Evolutionary conservation across 2,113 vertebrate genomes (phyloP), one percentile per base, ranked within the genome.

Genomic region (Pseudonaja textilis): DNA sequence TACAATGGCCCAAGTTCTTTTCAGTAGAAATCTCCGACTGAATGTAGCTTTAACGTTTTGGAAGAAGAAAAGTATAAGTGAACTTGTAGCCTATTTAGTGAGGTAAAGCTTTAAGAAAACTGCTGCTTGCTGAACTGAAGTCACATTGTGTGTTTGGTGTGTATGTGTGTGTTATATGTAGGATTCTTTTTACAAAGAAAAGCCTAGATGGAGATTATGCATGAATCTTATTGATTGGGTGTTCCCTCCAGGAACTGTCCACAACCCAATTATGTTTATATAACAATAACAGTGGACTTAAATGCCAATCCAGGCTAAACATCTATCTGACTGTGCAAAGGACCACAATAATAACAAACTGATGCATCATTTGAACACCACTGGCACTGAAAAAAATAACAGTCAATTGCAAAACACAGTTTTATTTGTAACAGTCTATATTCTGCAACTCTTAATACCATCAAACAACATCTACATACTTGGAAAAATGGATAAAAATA

Each of bases 1-100:
- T 95, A 97, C 98, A 90, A 98, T 99, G 98, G 97, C 97, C 87
- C 98, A 98, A 88, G 98, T 99, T 94, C 98, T 99, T 55, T 99
- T 98, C 97, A 98, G 98, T 97, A 98, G 99, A 96, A 98, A 98
- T 95, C 97, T 99, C 93, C 98, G 98, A 94, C 96, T 99, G 89
- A 99, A 98, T 29, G 98, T 99, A 95, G 99, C 98, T 96, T 98
- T 98, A 96, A 99, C 98, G 2, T 97, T 99, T 93, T 99, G 99
- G 99, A 97, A 97, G 96, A 98, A 97, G 88, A 98, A 98, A 97
- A 99, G 98, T 97, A 97, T 98, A 95, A 98, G 98, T 96, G 99
- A 99, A 95, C 97, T 99, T 92, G 96, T 99, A 96, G 98, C 98
- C 91, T 99, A 99, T 94, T 98, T 99, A 96, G 96, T 99, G 91